phyloP scores from a whole-genome alignment of 2,113 vertebrate genomes.

The Cygnus buccinator region DNA sequence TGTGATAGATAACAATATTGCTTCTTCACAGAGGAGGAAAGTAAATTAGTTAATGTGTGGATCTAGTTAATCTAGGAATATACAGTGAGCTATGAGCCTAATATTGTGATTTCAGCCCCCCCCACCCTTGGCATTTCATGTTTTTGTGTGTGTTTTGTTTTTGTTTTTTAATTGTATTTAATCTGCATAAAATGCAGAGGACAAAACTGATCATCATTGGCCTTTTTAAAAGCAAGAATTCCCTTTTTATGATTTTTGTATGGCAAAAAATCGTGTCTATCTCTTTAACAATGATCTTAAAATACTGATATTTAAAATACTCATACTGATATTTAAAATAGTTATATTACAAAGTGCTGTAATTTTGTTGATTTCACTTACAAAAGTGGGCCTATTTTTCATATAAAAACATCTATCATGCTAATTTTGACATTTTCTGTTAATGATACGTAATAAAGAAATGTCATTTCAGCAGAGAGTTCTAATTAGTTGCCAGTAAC shows the following conservation, averaged over 20 bases:
- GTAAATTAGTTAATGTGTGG: background rate
- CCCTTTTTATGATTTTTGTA: background rate
- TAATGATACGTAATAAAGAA: constrained; percentile 2
- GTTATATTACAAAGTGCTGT: background rate
- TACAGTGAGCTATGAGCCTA: background rate
- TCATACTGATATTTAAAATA: too few species aligned
- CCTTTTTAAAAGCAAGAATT: background rate
- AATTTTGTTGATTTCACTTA: background rate
- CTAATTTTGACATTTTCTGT: constrained; percentile 26
- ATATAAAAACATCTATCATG: background rate
- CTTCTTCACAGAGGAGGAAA: background rate
- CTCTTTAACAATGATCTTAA: background rate
- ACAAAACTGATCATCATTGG: background rate
- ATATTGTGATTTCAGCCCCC: background rate
- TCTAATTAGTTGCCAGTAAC: constrained; percentile 50
- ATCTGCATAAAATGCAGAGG: background rate
- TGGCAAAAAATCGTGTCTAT: background rate
- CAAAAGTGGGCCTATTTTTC: background rate
- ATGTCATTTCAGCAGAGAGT: constrained; percentile 3
- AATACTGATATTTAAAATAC: background rate
- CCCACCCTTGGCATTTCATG: background rate
- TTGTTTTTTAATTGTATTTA: background rate
- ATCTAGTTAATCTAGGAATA: background rate
- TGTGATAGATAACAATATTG: background rate
- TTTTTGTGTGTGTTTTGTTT: too few species aligned